Evolutionary conservation across 2,797 vertebrate species (phyloP), one percentile per base, ranked within the genome.

Genomic region (Buphagus erythrorhynchus): DNA sequence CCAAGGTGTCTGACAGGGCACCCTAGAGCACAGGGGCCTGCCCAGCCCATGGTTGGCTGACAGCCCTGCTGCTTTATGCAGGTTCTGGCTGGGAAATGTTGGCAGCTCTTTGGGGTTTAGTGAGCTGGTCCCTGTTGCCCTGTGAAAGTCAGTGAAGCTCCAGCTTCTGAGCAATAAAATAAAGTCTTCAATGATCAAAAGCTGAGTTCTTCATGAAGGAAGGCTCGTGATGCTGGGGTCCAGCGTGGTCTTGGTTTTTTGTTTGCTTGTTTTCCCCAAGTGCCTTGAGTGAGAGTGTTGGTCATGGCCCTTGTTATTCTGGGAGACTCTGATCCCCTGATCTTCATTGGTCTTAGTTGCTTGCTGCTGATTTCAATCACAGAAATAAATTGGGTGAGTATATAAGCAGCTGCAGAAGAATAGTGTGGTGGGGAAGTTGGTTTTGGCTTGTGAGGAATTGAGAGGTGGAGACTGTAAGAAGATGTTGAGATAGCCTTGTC

Each of bases 1-100:
- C 17, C 19, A 17, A 11, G 43, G 15, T 29, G 16, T 22, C 20
- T 62, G 54, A 29, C 24, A 49, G 5, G 5, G 33, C 36, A 7
- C 21, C 10, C 26, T 43, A 2, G 45, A 36, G 38, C 79, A 15
- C 40, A 15, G 4, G 59, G 36, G 55, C 22, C 45, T 68, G 55
- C 35, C 21, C 33, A 9, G 57, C 25, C 51, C 5, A 14, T 2
- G 4, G 13, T 42, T 42, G 33, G 15, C 29, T 35, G 28, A 24
- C 35, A 43, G 3, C 16, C 31, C 25, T 1, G 3, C 45, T 4
- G 17, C 48, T 57, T 31, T 7, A 0, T 1, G 2, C 0, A 11
- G 46, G 31, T 13, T 31, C 35, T 48, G 65, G 3, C 33, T 62
- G 20, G 11, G 45, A 25, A 58, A 16, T 5, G 10, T 3, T 29